A percentile compares a stretch with the other conserved stretches of the same genome.
phyloP scores from a whole-genome alignment of 1,140 invertebrate species.

The Matsumurasca onukii region DNA sequence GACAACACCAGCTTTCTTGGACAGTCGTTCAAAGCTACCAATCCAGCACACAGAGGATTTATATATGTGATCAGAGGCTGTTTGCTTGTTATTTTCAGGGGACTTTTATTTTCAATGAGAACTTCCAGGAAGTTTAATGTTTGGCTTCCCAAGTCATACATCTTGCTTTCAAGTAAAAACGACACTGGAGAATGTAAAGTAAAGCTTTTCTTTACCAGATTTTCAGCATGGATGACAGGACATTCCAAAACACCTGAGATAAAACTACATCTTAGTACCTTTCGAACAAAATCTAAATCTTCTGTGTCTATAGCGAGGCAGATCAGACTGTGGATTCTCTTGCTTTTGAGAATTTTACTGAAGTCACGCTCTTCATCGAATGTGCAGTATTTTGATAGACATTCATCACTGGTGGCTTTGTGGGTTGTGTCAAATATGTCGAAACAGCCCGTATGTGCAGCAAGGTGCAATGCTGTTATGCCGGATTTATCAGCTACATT shows the following conservation, averaged over 20 bases:
- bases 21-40: slow-evolving; percentile 6
- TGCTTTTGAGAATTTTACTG: slow-evolving; percentile 20
- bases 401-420: slow-evolving; percentile 31
- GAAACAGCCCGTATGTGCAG: slow-evolving; percentile 17
- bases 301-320: slow-evolving; percentile 20
- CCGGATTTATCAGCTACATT: slow-evolving; percentile 51
- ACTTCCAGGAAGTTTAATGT: not conserved
- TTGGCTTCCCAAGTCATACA: not conserved
- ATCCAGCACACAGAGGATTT: not conserved
- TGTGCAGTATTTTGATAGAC: slow-evolving; percentile 37
- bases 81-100: not conserved
- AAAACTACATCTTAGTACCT: slow-evolving; percentile 3
- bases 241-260: not conserved
- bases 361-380: slow-evolving; percentile 22
- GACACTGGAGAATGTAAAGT: slow-evolving; percentile 10
- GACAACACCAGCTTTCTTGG: not conserved
- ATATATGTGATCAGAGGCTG: not conserved
- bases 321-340: slow-evolving; percentile 12
- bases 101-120: not conserved
- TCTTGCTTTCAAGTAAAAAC: slow-evolving; percentile 15
- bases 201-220: slow-evolving; percentile 1
- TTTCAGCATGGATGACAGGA: slow-evolving; percentile 9
- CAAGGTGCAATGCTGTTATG: slow-evolving; percentile 50
- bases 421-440: slow-evolving; percentile 23
- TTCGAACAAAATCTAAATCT: slow-evolving; percentile 2